phyloP scores from a whole-genome alignment of 2,888 invertebrate genomes.

The Parascotia fuliginaria region DNA sequence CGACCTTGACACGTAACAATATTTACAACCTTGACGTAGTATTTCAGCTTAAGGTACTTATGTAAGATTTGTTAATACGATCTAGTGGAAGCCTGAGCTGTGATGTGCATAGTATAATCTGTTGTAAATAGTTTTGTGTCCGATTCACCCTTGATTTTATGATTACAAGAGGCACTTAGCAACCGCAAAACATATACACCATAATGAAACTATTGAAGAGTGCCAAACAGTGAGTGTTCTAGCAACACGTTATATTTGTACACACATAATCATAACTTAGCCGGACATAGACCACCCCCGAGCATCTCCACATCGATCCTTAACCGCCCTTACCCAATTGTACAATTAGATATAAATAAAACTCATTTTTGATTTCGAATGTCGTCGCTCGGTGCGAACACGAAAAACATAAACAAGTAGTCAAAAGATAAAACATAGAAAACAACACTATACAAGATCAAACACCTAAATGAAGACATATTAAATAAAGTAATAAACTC shows the following conservation, averaged over 20 bases:
- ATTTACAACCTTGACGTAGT: not conserved
- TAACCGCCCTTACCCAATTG: no score
- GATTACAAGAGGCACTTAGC: not conserved
- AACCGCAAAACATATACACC: no score
- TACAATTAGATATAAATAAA: not conserved
- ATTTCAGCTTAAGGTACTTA: not conserved
- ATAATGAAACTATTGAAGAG: no score
- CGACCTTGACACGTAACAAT: no score
- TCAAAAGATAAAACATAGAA: conserved; percentile 2
- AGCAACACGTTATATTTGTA: no score
- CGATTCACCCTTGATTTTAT: not conserved
- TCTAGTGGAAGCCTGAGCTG: conserved; percentile 4
- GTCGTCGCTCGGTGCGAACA: not conserved
- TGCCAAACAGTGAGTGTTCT: not conserved
- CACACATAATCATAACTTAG: no score
- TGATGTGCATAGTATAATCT: conserved; percentile 1
- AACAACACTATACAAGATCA: conserved; percentile 4
- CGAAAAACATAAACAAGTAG: not conserved
- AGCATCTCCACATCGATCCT: no score
- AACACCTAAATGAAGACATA: not conserved
- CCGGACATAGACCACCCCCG: no score
- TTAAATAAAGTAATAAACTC: not conserved
- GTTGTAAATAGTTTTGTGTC: not conserved
- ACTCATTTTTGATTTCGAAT: not conserved
- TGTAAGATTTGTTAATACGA: not conserved